Evolutionary conservation across 1,140 invertebrate species (phyloP).

Genomic region (Cydia fagiglandana): DNA sequence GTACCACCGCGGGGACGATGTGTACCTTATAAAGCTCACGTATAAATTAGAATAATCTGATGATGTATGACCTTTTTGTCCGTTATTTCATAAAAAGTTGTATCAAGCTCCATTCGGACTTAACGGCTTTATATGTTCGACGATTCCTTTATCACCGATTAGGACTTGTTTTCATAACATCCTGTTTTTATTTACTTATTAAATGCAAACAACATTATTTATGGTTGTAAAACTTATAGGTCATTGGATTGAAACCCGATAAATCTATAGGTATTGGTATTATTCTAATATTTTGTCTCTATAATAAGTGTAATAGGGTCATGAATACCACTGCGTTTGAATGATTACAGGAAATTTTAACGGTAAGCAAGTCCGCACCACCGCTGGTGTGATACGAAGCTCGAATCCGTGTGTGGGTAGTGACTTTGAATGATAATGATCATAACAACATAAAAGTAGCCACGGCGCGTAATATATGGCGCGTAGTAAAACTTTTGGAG

Average conservation of each 20-base stretch:
- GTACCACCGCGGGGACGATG: conserved; percentile 56
- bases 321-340: not conserved
- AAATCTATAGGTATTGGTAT: too few species aligned
- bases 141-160: conserved; percentile 52
- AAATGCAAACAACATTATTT: not conserved
- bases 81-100: conserved; percentile 55
- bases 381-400: conserved; percentile 14
- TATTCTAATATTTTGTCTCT: not conserved
- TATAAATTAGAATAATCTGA: conserved; percentile 69
- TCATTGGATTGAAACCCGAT: not conserved
- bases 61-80: conserved; percentile 64
- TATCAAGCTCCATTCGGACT: conserved; percentile 50
- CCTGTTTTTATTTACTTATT: conserved; percentile 17
- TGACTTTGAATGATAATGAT: conserved; percentile 73
- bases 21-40: conserved; percentile 59
- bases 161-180: conserved; percentile 35
- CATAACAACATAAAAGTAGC: conserved; percentile 73
- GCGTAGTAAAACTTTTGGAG: conserved; percentile 72
- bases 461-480: conserved; percentile 66
- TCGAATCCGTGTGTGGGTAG: conserved; percentile 52
- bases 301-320: not conserved
- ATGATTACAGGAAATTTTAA: not conserved
- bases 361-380: not conserved
- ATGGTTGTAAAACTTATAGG: not conserved
- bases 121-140: conserved; percentile 73